Evolutionary conservation across 2,888 invertebrate species (phyloP).

Genomic region (Platycheirus rosarum): DNA sequence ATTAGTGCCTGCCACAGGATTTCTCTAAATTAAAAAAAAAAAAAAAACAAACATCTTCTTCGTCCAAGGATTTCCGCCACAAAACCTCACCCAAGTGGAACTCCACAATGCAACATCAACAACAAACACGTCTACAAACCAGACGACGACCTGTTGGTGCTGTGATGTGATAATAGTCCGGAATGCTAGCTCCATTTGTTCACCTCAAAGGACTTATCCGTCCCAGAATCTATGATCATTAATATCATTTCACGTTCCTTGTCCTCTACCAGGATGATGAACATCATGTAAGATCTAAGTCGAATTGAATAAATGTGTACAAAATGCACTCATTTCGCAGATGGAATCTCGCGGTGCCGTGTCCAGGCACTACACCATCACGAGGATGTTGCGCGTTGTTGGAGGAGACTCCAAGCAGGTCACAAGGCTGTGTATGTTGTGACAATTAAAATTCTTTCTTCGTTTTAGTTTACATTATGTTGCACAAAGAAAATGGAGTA

Average conservation of each 20-base stretch:
- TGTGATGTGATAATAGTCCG: constrained; percentile 69
- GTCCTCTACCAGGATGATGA: constrained; percentile 71
- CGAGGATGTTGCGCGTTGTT: constrained; percentile 3
- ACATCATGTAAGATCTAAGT: constrained; percentile 68
- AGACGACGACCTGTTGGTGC: constrained; percentile 58
- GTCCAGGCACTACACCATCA: neutral
- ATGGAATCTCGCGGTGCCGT: constrained; percentile 51
- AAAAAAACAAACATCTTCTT: neutral
- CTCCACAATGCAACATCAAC: constrained; percentile 16
- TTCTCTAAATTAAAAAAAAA: neutral
- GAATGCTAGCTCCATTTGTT: constrained; percentile 60
- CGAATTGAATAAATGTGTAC: constrained; percentile 67
- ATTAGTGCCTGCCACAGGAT: constrained; percentile 41
- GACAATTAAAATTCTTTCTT: constrained; percentile 63
- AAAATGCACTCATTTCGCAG: constrained; percentile 70
- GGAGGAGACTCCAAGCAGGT: constrained; percentile 45
- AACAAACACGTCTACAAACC: constrained; percentile 22
- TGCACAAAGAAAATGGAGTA: neutral
- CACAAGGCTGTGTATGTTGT: constrained; percentile 52
- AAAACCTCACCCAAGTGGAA: neutral
- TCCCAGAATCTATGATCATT: constrained; percentile 60
- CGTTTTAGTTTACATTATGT: constrained; percentile 1
- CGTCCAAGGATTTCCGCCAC: constrained; percentile 29
- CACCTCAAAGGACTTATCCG: constrained; percentile 66
- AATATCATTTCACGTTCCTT: constrained; percentile 57